Conservation (phyloP, 2,888 invertebrate species). For the Biston stratarius region DNA sequence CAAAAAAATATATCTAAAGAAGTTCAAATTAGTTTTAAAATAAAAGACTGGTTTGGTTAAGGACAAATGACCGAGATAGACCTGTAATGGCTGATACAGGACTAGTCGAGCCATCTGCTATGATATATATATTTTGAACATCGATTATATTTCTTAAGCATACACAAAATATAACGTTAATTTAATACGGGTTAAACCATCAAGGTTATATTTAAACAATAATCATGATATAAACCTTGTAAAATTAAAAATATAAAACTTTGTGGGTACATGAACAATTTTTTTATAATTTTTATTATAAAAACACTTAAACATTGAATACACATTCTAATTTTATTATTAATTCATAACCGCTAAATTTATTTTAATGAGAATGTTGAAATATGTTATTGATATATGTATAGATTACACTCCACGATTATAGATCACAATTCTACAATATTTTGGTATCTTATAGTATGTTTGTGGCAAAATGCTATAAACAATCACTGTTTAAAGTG, state of each 20-base stretch:
- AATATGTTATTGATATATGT: conserved; percentile 6
- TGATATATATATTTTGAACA: conserved; percentile 53
- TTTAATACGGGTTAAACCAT: conserved; percentile 10
- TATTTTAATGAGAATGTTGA: conserved; percentile 14
- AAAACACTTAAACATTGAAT: conserved; percentile 66
- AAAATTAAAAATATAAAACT: conserved; percentile 45
- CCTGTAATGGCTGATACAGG: conserved; percentile 82
- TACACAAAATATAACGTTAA: conserved; percentile 37
- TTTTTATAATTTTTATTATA: conserved; percentile 69
- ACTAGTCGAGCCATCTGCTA: conserved; percentile 67
- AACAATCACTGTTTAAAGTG: no score
- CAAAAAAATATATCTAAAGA: not conserved
- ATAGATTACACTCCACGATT: conserved; percentile 15
- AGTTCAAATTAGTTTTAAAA: conserved; percentile 21
- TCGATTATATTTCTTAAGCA: conserved; percentile 51
- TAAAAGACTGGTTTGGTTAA: conserved; percentile 55
- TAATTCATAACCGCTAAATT: conserved; percentile 49
- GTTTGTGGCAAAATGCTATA: no score
- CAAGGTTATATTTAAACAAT: conserved; percentile 14
- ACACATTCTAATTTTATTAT: conserved; percentile 25
- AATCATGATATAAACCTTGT: conserved; percentile 35
- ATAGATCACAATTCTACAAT: conserved; percentile 33
- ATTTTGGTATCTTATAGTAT: not conserved
- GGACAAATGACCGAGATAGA: conserved; percentile 71
- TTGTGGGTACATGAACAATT: conserved; percentile 82